A percentile compares a stretch with the other conserved stretches of the same genome.
These are phyloP conservation scores for Amblyornis subalaris DNA, from an alignment of 2,113 vertebrate species.

Conservation along the genomic window DNA sequence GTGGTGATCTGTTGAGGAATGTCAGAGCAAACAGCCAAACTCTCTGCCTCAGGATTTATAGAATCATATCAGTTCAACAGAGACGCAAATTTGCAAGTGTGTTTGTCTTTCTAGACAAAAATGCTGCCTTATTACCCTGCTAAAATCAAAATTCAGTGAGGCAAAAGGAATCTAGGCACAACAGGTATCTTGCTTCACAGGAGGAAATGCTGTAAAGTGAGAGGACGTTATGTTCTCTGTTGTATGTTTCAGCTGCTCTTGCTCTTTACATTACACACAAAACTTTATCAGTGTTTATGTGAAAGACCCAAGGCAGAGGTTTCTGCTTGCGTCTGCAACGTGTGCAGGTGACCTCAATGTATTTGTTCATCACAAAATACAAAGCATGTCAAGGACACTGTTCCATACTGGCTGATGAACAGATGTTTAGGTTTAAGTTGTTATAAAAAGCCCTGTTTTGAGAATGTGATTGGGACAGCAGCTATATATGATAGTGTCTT, in stretches of 20 bases:
- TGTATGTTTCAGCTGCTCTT: not conserved
- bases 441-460: constrained; percentile 33
- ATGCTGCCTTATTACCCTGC: not conserved
- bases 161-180: not conserved
- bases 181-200: not conserved
- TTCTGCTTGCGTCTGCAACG: not conserved
- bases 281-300: not conserved
- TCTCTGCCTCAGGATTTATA: not conserved
- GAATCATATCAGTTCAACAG: fast-evolving
- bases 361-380: not conserved
- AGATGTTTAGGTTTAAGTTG: constrained; percentile 35
- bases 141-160: not conserved
- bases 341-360: not conserved
- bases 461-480: constrained; percentile 10
- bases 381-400: not conserved
- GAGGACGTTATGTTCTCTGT: not conserved
- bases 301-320: not conserved
- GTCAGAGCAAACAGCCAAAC: not conserved
- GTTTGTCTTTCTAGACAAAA: not conserved
- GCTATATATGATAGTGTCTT: constrained; percentile 23
- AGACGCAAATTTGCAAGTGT: not conserved
- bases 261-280: not conserved
- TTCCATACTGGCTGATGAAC: not conserved
- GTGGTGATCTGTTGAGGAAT: not conserved
- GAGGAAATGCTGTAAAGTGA: not conserved